Percentiles rank a stretch among this genome's conserved stretches.
phyloP scores from a whole-genome alignment of 2,797 vertebrate species.

The Xiphorhynchus erythropygius region DNA sequence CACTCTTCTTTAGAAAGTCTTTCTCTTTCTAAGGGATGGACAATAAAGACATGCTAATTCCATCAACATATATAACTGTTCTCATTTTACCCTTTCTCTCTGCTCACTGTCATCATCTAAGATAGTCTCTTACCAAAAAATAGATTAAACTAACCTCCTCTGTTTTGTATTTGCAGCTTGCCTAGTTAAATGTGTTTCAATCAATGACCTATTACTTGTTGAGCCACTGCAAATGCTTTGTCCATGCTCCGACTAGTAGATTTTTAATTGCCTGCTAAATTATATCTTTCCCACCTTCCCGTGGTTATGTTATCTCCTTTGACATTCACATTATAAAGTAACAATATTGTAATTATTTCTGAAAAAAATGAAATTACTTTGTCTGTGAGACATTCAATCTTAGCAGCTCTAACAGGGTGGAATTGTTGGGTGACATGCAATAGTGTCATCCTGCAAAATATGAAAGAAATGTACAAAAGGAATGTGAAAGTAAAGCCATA shows the following conservation, averaged over 20 bases:
- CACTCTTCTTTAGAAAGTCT: background rate
- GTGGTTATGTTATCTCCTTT: constrained; percentile 43
- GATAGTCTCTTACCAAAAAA: background rate
- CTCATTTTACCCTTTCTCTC: background rate
- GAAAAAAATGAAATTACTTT: background rate
- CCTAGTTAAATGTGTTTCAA: background rate
- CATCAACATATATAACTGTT: background rate
- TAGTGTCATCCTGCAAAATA: background rate
- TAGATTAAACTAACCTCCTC: background rate
- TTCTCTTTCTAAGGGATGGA: background rate
- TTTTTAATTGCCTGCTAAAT: constrained; percentile 25
- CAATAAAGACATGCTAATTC: background rate
- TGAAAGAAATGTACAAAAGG: background rate
- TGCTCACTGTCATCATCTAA: background rate
- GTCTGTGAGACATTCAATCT: background rate
- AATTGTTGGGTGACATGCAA: background rate
- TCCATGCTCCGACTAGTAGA: background rate
- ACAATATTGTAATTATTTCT: background rate
- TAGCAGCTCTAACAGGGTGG: background rate
- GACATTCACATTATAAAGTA: constrained; percentile 19
- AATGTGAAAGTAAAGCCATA: background rate
- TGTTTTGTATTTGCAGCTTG: background rate
- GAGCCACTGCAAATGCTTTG: background rate
- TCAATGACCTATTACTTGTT: background rate
- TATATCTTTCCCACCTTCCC: constrained; percentile 1